Evolutionary conservation across 2,113 vertebrate species (phyloP).

Genomic region (Pelobates fuscus): DNA sequence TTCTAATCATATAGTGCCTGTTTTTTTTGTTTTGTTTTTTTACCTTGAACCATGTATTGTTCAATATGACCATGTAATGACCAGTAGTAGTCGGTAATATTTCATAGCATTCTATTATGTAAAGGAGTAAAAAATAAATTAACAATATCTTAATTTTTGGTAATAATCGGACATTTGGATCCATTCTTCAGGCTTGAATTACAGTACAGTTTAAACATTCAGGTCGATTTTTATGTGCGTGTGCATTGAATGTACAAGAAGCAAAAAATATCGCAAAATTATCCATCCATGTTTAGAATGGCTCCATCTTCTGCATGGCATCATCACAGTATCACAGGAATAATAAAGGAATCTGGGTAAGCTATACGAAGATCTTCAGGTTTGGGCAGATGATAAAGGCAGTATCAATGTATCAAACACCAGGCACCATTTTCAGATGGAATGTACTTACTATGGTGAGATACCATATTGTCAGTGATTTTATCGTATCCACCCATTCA

Average conservation of each 20-base stretch:
- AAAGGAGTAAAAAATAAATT: background rate
- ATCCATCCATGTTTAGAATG: conserved; percentile 1
- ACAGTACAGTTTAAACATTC: conserved; percentile 12
- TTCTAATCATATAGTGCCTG: no score
- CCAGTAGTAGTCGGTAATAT: no score
- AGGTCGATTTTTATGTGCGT: conserved; percentile 1
- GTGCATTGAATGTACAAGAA: background rate
- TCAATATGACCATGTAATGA: no score
- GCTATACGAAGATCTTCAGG: background rate
- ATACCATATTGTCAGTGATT: no score
- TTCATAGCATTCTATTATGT: no score
- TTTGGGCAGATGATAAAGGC: background rate
- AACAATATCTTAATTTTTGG: background rate
- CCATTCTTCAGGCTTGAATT: background rate
- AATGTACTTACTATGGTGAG: no score
- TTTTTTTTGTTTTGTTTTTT: no score
- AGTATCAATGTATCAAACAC: conserved; percentile 4
- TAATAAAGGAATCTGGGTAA: background rate
- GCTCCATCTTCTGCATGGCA: background rate
- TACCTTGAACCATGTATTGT: no score
- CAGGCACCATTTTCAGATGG: background rate
- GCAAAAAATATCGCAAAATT: background rate
- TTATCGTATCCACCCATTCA: background rate
- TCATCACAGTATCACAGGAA: no score
- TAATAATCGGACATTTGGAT: conserved; percentile 1